Conservation (phyloP, 92 coral and sea anemone species). For the Ricordea florida region DNA sequence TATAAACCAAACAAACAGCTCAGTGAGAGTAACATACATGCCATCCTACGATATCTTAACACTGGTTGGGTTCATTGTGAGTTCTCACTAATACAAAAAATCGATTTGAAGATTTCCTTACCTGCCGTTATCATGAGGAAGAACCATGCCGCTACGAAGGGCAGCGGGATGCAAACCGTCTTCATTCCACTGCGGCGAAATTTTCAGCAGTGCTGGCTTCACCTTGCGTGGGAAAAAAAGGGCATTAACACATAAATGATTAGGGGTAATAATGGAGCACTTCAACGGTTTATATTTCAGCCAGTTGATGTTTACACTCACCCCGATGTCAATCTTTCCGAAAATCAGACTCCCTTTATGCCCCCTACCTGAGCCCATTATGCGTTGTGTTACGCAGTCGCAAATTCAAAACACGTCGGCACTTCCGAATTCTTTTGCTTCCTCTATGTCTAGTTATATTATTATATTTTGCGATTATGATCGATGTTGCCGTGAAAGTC, state of each 20-base stretch:
- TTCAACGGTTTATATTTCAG: conserved; percentile 20
- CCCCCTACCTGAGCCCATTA: no score
- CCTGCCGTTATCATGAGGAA: conserved; percentile 6
- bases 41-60: no score
- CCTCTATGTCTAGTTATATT: no score
- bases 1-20: no score
- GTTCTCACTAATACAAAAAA: background rate
- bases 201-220: background rate
- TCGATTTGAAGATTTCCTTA: background rate
- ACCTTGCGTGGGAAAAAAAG: background rate
- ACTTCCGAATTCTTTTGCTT: no score
- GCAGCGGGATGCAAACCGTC: background rate
- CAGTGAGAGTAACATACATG: no score
- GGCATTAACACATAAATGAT: background rate
- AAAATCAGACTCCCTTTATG: background rate
- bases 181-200: conserved; percentile 16
- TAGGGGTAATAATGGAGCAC: conserved; percentile 5
- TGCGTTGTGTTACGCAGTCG: no score
- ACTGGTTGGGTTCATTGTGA: no score
- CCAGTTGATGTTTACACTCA: conserved; percentile 41
- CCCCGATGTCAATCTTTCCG: conserved; percentile 33
- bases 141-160: background rate
- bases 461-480: no score
- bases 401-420: no score
- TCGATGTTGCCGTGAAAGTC: no score